Evolutionary conservation across 2,113 vertebrate species (phyloP), one percentile per base, ranked within the genome.

Genomic region (Falcunculus frontatus): DNA sequence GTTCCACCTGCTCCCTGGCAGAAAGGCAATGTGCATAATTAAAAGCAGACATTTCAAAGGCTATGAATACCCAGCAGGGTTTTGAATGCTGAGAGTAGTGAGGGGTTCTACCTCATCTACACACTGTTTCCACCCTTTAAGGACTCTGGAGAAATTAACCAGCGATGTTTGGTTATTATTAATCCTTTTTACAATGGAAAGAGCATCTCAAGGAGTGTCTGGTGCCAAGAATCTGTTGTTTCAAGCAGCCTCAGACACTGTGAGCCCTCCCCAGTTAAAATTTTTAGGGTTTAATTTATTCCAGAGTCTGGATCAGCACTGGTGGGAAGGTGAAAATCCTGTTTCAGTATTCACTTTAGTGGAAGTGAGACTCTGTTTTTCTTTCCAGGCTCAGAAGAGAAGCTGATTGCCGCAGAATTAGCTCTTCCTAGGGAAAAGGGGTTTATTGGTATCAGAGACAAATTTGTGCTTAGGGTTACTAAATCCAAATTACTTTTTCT

Each of bases 11-110:
- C 68, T 97, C 86, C 96, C 83, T 96, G 91, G 94, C 89, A 95
- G 72, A 70, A 85, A 84, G 78, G 79, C 89, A 77, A 63, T 6
- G 56, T 72, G 30, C 39, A 55, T 96, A 96, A 97, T 98, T 96
- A 97, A 98, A 98, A 97, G 70, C 95, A 98, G 94, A 83, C 81
- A 46, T 96, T 96, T 97, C 65, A 92, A 91, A 97, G 87, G 95
- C 82, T 84, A 25, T 44, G 76, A 95, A 93, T 90, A 95, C 64
- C 49, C 74, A 96, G 53, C 46, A 95, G 57, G 49, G 53, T 79
- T 83, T 90, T 77, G 84, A 92, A 95, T 93, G 82, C 56, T 76
- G 75, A 91, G 49, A 85, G 9, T 27, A 80, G 77, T 80, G 75
- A 96, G 86, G 83, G 76, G 60, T 91, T 81, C 92, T 93, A 92